These are phyloP conservation scores for Siderastrea siderea DNA, from an alignment of 92 coral and sea anemone genomes.

Conservation along the genomic window DNA sequence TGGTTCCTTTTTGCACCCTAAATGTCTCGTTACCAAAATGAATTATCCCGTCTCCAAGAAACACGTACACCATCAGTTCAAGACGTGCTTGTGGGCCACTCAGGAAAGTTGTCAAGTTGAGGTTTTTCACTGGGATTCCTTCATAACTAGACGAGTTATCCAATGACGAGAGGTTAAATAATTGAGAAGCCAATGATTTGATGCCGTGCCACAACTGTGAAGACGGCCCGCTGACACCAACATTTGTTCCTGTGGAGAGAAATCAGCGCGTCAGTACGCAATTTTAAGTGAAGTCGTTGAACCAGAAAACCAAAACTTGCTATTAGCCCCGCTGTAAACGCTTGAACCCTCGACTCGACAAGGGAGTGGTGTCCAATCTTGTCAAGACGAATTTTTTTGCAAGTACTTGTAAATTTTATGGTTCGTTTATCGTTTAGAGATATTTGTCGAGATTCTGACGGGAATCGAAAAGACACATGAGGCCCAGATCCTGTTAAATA, in stretches of 20 bases:
- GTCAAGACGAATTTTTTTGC: too few species aligned
- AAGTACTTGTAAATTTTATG: too few species aligned
- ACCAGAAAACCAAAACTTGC: too few species aligned
- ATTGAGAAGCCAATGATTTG: neutral
- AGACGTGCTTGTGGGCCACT: slow-evolving; percentile 20
- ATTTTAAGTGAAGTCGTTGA: neutral
- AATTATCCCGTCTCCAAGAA: slow-evolving; percentile 15
- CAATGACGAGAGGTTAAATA: neutral
- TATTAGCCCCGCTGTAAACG: too few species aligned
- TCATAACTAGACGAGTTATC: slow-evolving; percentile 15
- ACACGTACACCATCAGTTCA: slow-evolving; percentile 19
- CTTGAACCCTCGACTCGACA: too few species aligned
- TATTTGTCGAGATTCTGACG: too few species aligned
- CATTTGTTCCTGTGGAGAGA: neutral
- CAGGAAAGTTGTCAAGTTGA: slow-evolving; percentile 5
- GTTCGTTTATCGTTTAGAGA: too few species aligned
- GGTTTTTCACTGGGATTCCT: slow-evolving; percentile 31
- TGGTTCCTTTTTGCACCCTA: slow-evolving; percentile 31
- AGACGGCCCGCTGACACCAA: neutral
- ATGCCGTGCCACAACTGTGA: neutral
- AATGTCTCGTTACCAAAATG: slow-evolving; percentile 51
- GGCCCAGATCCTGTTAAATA: too few species aligned
- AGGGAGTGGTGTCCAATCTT: too few species aligned
- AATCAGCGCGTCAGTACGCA: neutral
- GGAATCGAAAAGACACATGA: too few species aligned